Evolutionary conservation across 1,140 invertebrate genomes (phyloP), one percentile per base, ranked within the genome.

Genomic region (Drusus annulatus): DNA sequence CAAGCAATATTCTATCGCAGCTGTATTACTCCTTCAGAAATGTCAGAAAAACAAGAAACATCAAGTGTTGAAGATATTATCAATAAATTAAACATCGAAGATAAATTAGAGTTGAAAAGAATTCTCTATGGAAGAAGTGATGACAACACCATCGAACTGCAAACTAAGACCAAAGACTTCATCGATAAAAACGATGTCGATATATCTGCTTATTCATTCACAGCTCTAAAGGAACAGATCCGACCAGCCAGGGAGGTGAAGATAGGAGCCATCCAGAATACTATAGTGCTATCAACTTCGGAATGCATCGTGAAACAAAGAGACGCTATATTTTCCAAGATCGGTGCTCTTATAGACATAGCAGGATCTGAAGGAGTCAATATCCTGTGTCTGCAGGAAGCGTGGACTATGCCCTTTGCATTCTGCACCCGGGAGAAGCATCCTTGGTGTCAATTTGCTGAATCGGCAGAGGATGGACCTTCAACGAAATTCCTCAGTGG

Each of bases 371-470:
- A 93, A 84, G 92, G 93, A 36, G 97, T 96, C 16, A 99, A 99
- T 86, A 91, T 99, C 45, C 83, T 99, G 36, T 99, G 98, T 87
- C 92, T 99, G 31, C 98, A 99, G 89, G 98, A 99, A 91, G 95
- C 97, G 7, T 99, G 98, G 98, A 94, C 92, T 21, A 99, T 99
- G 98, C 98, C 98, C 6, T 99, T 99, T 91, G 97, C 96, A 0
- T 99, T 99, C 88, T 99, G 98, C 86, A 99, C 98, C 0, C 90
- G 98, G 60, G 98, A 99, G 90, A 98, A 98, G 87, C 91, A 94
- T 80, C 98, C 98, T 0, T 99, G 98, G 98, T 96, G 94, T 86
- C 96, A 99, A 89, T 98, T 99, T 89, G 98, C 98, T 3, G 98
- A 99, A 89, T 93, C 94, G 83, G 97, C 95, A 17, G 92, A 95